phyloP scores from a whole-genome alignment of 2,797 vertebrate genomes.

The Characodon lateralis region DNA sequence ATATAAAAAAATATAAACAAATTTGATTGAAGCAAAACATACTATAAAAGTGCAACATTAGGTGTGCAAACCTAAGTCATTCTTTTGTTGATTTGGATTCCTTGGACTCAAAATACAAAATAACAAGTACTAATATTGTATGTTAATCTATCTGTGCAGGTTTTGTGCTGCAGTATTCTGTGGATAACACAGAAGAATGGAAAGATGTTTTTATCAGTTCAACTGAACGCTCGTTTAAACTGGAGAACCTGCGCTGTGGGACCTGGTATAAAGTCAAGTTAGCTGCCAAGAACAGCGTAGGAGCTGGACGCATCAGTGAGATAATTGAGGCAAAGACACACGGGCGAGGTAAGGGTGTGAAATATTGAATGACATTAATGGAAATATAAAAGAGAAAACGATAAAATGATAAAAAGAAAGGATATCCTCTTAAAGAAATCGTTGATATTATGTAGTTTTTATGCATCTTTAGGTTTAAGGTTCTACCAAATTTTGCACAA shows the following conservation, averaged over 20 bases:
- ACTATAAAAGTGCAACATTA: no score
- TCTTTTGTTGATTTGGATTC: neutral
- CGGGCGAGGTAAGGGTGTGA: slow-evolving; percentile 85
- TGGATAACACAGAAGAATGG: slow-evolving; percentile 99
- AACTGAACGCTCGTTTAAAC: slow-evolving; percentile 91
- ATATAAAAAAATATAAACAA: no score
- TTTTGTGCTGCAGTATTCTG: slow-evolving; percentile 96
- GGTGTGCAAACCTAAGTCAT: no score
- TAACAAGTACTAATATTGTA: neutral
- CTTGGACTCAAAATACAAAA: neutral
- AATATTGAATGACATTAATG: neutral
- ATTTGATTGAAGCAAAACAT: no score
- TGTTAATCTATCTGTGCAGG: slow-evolving; percentile 73
- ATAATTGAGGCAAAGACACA: slow-evolving; percentile 99
- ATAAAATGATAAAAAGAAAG: neutral
- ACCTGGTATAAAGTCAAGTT: slow-evolving; percentile 99
- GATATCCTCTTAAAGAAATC: neutral
- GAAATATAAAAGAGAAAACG: neutral
- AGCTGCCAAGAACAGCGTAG: slow-evolving; percentile 98
- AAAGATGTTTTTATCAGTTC: slow-evolving; percentile 97
- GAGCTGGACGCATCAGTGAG: slow-evolving; percentile 97
- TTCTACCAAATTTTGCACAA: neutral
- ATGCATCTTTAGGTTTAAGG: neutral
- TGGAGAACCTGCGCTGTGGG: slow-evolving; percentile 96
- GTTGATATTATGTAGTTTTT: neutral